Evolutionary conservation across 2,888 invertebrate genomes (phyloP).

Genomic region (Leptarthrus brevirostris): DNA sequence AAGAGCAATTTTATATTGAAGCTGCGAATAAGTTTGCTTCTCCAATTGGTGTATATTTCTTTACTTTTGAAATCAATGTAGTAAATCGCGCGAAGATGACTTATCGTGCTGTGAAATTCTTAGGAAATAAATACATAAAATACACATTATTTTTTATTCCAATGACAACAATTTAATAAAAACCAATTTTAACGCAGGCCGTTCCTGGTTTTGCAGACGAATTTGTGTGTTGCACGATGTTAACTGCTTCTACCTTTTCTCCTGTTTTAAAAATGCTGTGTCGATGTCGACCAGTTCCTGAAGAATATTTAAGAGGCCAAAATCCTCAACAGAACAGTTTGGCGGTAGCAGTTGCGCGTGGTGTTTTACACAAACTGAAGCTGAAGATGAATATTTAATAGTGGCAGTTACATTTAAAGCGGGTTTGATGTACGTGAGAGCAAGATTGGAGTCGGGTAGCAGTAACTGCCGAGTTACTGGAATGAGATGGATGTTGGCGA

Average conservation of each 20-base stretch:
- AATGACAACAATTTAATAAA: constrained; percentile 48
- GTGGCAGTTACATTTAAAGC: constrained; percentile 5
- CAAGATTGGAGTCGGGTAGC: constrained; percentile 32
- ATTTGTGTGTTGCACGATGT: constrained; percentile 52
- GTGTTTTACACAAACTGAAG: constrained; percentile 48
- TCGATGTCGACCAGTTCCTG: constrained; percentile 40
- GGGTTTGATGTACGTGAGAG: constrained; percentile 3
- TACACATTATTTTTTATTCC: constrained; percentile 35
- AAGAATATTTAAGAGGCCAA: constrained; percentile 26
- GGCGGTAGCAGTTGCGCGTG: constrained; percentile 22
- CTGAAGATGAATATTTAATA: constrained; percentile 34
- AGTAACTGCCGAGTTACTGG: constrained; percentile 19
- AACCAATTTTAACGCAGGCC: constrained; percentile 54
- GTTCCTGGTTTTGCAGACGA: constrained; percentile 54
- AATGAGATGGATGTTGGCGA: constrained; percentile 17
- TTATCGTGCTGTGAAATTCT: constrained; percentile 32
- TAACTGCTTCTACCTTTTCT: constrained; percentile 50
- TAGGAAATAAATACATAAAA: constrained; percentile 33
- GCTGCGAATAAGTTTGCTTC: too few relatives aligned
- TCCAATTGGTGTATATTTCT: too few relatives aligned
- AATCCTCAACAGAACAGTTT: constrained; percentile 28
- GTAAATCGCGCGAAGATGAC: constrained; percentile 19
- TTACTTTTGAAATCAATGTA: too few relatives aligned
- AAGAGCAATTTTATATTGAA: constrained; percentile 21
- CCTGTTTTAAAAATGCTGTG: constrained; percentile 43